Evolutionary conservation across 2,888 invertebrate genomes (phyloP), one percentile per base, ranked within the genome.

Genomic region (Eristalinus aeneus): DNA sequence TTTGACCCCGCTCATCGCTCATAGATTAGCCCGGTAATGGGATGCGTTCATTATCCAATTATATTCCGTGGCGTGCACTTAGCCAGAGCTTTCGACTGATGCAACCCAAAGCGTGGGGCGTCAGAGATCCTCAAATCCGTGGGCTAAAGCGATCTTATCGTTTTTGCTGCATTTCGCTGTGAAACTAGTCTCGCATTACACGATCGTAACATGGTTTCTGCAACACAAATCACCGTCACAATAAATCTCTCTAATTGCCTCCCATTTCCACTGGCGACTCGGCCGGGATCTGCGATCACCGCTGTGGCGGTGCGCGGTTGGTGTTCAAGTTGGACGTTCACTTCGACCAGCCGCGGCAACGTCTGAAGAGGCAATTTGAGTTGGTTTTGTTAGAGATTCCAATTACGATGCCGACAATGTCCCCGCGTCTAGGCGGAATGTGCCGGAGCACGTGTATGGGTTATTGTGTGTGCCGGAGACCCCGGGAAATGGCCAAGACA

Each of bases 321-420:
- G 46, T 46, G 46, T 46, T 6, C 46, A 5, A 27, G 56, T n/a
- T 64, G n/a, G 20, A 32, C 36, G 27, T 67, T 64, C 56, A 8
- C 12, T 60, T 27, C 39, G 64, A 67, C 71, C 60, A 60, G 32
- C 36, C 65, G 58, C 53, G 69, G 68, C 69, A 22, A 16, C 60
- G 46, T 53, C 65, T 54, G 46, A 54, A 23, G 64, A 27, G 64
- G 73, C 73, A 68, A 69, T 69, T 75, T 81, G 46, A 56, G 32
- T 78, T 78, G 71, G 65, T 60, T 53, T 72, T 58, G 63, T 69
- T 74, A 34, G 68, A 46, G 46, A 81, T 76, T 60, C 60, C 75
- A 75, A 81, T 81, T 81, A 81, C 71, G 81, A 81, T 65, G 81
- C 71, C 65, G 75, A 71, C 75, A 76, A 36, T 81, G 75, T 71